Conservation (phyloP, 2,113 vertebrate genomes). For the Toxostoma redivivum region DNA sequence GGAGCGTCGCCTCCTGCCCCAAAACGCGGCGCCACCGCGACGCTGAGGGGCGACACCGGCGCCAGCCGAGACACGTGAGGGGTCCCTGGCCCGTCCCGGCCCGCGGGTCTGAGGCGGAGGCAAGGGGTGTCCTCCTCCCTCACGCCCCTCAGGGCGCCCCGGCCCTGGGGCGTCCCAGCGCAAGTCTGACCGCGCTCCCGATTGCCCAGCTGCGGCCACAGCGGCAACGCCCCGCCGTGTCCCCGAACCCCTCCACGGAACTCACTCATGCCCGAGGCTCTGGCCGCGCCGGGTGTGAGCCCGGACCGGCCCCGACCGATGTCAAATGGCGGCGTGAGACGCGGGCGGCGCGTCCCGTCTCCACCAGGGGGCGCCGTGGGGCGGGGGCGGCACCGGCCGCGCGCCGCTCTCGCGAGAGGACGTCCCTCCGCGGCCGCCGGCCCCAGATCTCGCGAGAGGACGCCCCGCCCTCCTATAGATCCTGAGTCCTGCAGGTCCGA, state of each 20-base stretch:
- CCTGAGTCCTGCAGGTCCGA: fast-evolving
- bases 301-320: background rate
- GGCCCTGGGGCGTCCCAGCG: background rate
- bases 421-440: fast-evolving
- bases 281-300: background rate
- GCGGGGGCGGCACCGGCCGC: background rate
- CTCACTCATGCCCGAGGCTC: background rate
- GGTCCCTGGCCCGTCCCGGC: background rate
- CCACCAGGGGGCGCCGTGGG: background rate
- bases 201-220: background rate
- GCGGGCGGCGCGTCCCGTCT: too few species aligned
- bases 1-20: background rate
- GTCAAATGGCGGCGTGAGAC: background rate
- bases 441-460: background rate
- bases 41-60: background rate
- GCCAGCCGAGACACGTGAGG: background rate
- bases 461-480: fast-evolving
- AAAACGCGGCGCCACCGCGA: background rate
- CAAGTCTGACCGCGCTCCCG: background rate
- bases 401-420: background rate
- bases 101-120: background rate
- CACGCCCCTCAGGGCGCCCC: background rate
- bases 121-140: background rate
- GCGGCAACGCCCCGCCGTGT: background rate
- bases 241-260: background rate